Conservation (phyloP, 2,797 vertebrate species). For the Clarias platycephalus region DNA sequence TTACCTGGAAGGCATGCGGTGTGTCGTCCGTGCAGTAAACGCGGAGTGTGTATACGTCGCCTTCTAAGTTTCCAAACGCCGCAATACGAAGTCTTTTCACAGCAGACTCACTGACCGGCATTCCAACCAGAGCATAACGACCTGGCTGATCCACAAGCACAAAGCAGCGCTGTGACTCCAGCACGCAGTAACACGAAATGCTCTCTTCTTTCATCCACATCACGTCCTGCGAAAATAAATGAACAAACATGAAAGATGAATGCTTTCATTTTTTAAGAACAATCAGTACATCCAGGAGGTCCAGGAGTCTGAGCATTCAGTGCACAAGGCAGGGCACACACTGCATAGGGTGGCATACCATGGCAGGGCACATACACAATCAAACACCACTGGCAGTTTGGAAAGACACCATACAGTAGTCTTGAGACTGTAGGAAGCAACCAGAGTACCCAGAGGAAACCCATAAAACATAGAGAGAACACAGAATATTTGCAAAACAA, state of each 20-base stretch:
- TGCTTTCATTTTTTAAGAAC: too few relatives aligned
- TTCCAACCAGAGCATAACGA: conserved; percentile 90
- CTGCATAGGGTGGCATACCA: too few relatives aligned
- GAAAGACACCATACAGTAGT: too few relatives aligned
- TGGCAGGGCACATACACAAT: too few relatives aligned
- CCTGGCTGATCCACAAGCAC: conserved; percentile 92
- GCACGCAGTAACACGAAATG: conserved; percentile 91
- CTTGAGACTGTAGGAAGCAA: too few relatives aligned
- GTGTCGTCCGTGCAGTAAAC: conserved; percentile 97
- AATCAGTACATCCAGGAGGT: neutral
- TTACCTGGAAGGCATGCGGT: conserved; percentile 94
- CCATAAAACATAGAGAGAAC: too few relatives aligned
- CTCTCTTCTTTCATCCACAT: conserved; percentile 94
- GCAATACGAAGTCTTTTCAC: conserved; percentile 91
- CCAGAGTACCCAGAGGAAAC: too few relatives aligned
- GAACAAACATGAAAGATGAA: neutral
- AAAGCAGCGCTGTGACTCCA: conserved; percentile 90
- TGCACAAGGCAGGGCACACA: too few relatives aligned
- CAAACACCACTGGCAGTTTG: too few relatives aligned
- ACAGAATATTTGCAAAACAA: too few relatives aligned
- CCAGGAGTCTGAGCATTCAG: too few relatives aligned
- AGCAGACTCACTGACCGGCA: conserved; percentile 87
- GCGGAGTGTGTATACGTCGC: conserved; percentile 86
- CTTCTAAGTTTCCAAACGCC: conserved; percentile 88
- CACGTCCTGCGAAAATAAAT: conserved; percentile 79